Base-by-base conservation (phyloP, 2,797 vertebrate species). In the Pipistrellus nathusii region DNA sequence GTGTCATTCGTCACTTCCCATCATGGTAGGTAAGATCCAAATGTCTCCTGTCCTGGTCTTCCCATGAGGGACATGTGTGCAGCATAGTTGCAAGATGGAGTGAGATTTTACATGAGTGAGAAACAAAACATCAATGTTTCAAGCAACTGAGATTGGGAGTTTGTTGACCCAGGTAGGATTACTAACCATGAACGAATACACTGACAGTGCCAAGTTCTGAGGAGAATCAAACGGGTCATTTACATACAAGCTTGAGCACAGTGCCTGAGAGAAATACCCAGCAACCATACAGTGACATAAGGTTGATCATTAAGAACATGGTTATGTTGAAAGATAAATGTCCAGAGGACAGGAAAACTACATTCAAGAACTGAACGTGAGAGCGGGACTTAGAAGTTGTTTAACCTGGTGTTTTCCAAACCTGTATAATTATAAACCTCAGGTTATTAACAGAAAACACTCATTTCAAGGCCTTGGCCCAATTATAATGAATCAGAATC, bases 401-500 rank as follows among this genome's bases (percentile, higher is more conserved):
- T 85, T 81, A 88, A 55, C 85, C 10, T 30, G 87, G 30, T 87
- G 20, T 32, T 88, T 95, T 91, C 55, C 59, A 83, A 68, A 80
- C 3, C 14, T 80, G n/a, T 72, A 38, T 64, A 35, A 21, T 88
- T 87, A 90, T 38, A 75, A 73, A 55, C 14, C 15, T 41, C 35
- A 75, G 14, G 14, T 83, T 75, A 32, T 88, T 78, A 59, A 59
- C 38, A 93, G 48, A 90, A 91, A 94, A 38, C 35, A 44, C 15
- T 21, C 20, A 85, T 75, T 89, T 92, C 88, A 75, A 83, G 77
- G 23, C 48, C 32, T 53, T 72, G 20, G 30, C 21, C 20, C 12
- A 17, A 35, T 73, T 84, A 80, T 9, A 90, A 68, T 17, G 48
- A 91, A 92, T 85, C 53, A 89, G 55, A 88, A 84, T 94, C 77